Conservation (phyloP, 2,888 invertebrate genomes). For the Oligia latruncula region DNA sequence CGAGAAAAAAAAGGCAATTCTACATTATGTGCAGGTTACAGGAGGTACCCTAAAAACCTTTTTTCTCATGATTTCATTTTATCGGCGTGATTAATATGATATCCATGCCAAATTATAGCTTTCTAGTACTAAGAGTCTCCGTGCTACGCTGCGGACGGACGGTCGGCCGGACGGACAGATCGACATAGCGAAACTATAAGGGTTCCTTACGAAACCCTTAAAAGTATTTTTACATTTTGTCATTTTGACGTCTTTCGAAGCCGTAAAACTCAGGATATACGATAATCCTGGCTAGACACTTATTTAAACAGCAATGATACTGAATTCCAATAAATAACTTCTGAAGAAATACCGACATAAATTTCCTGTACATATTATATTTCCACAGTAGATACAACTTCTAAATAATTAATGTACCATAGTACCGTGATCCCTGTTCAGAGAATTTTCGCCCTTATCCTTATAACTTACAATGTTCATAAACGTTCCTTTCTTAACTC, state of each 20-base stretch:
- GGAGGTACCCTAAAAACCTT: no score
- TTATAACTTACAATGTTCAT: neutral
- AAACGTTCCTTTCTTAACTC: neutral
- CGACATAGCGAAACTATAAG: no score
- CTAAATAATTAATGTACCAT: neutral
- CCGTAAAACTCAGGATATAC: neutral
- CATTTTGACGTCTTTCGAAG: neutral
- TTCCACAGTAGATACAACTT: neutral
- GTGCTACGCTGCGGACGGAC: no score
- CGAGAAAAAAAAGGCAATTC: no score
- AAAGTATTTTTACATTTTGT: neutral
- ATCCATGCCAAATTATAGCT: no score
- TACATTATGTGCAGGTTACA: no score
- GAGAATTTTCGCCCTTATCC: neutral
- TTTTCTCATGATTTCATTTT: no score
- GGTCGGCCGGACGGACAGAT: no score
- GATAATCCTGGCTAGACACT: neutral
- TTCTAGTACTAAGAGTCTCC: no score
- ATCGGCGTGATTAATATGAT: no score
- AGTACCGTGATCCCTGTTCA: neutral
- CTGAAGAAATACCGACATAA: no score
- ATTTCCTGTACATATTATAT: neutral
- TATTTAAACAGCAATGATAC: neutral
- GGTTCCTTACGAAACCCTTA: no score
- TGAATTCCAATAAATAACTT: neutral